phyloP scores from a whole-genome alignment of 1,140 invertebrate species.

The Listronotus oregonensis region DNA sequence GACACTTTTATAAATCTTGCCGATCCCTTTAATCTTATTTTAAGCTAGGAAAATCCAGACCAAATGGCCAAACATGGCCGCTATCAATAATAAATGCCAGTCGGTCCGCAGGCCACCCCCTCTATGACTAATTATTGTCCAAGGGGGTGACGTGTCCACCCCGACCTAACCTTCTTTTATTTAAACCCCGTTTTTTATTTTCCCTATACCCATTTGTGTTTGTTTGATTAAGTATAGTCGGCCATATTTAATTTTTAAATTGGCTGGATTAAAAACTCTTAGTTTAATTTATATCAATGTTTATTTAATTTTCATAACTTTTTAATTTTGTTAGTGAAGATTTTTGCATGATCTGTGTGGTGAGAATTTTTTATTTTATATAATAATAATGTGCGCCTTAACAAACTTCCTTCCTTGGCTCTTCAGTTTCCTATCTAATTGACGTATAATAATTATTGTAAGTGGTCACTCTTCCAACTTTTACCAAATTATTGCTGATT shows the following conservation, averaged over 20 bases:
- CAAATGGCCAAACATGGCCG: constrained; percentile 18
- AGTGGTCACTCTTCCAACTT: too few species aligned
- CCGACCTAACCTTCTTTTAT: constrained; percentile 32
- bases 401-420: too few species aligned
- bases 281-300: too few species aligned
- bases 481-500: too few species aligned
- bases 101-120: constrained; percentile 37
- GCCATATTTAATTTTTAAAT: constrained; percentile 37
- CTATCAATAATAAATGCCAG: constrained; percentile 18
- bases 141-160: constrained; percentile 39
- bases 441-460: too few species aligned
- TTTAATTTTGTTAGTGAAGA: too few species aligned
- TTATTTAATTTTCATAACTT: too few species aligned
- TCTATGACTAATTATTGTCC: constrained; percentile 54
- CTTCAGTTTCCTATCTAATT: too few species aligned
- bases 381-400: too few species aligned
- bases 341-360: too few species aligned
- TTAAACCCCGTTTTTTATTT: constrained; percentile 34
- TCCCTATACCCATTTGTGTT: constrained; percentile 26
- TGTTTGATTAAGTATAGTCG: constrained; percentile 10
- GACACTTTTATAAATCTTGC: not conserved
- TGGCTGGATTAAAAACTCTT: not conserved
- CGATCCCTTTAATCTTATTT: too few species aligned
- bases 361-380: too few species aligned
- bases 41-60: constrained; percentile 1